Conservation (phyloP, 2,797 vertebrate species). For the Hypotaenidia okinawae region DNA sequence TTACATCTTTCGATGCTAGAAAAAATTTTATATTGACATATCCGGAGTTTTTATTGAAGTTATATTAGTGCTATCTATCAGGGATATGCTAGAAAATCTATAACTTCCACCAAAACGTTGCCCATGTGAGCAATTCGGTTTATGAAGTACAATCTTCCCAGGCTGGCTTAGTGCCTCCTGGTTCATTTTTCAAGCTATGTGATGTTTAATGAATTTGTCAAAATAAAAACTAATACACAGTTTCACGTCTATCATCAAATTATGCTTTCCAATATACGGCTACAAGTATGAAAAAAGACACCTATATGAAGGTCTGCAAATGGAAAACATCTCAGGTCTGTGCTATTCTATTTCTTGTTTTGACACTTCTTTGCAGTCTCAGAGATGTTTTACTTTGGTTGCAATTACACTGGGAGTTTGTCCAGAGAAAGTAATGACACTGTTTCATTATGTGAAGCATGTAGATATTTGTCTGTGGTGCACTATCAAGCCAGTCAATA, state of each 20-base stretch:
- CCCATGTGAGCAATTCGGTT: slow-evolving; percentile 92
- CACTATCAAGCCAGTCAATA: slow-evolving; percentile 24
- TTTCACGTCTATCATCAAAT: slow-evolving; percentile 88
- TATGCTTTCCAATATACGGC: slow-evolving; percentile 79
- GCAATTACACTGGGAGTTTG: slow-evolving; percentile 72
- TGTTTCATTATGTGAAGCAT: slow-evolving; percentile 75
- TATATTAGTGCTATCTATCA: slow-evolving; percentile 99
- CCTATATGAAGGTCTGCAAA: slow-evolving; percentile 62
- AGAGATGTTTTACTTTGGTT: slow-evolving; percentile 55
- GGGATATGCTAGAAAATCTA: slow-evolving; percentile 95
- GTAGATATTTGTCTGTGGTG: slow-evolving; percentile 69
- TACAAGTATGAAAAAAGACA: slow-evolving; percentile 75
- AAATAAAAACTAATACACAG: slow-evolving; percentile 85
- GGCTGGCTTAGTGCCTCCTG: slow-evolving; percentile 79
- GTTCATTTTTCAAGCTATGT: slow-evolving; percentile 92
- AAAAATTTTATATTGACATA: slow-evolving; percentile 91
- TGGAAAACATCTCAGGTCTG: slow-evolving; percentile 65
- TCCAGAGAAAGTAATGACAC: slow-evolving; percentile 57
- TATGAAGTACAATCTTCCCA: slow-evolving; percentile 94
- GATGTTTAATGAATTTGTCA: slow-evolving; percentile 95
- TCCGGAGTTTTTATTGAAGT: slow-evolving; percentile 94
- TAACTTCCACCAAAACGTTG: slow-evolving; percentile 92
- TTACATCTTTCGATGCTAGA: slow-evolving; percentile 78
- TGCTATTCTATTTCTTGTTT: slow-evolving; percentile 61
- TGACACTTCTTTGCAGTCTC: slow-evolving; percentile 50